phyloP scores from a whole-genome alignment of 2,797 vertebrate genomes.

The Helarctos malayanus region DNA sequence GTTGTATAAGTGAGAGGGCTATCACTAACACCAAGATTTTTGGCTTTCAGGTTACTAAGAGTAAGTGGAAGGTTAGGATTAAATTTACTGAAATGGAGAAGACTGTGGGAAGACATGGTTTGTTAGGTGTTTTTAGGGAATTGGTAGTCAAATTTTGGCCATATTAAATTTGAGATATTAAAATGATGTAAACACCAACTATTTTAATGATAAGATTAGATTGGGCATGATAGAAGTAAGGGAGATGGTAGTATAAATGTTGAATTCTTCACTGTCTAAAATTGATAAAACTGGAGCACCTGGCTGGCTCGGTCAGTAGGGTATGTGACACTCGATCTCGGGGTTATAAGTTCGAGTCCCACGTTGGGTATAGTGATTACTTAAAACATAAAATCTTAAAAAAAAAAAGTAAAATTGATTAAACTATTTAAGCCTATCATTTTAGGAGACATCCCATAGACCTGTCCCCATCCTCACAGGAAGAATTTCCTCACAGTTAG shows the following conservation, averaged over 20 bases:
- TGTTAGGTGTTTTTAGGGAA: neutral
- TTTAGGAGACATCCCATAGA: neutral
- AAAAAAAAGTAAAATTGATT: neutral
- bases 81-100: neutral
- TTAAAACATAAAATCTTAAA: neutral
- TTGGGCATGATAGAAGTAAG: neutral
- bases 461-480: neutral
- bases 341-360: neutral
- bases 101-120: neutral
- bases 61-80: neutral
- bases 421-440: neutral
- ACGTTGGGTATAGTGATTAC: neutral
- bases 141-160: neutral
- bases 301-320: neutral
- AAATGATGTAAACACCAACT: neutral
- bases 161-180: neutral
- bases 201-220: neutral
- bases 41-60: neutral
- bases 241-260: neutral
- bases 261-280: neutral
- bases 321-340: neutral
- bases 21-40: neutral
- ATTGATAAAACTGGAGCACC: neutral
- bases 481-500: neutral
- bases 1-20: neutral